Evolutionary conservation across 2,113 vertebrate genomes (phyloP).

Genomic region (Tachycineta bicolor): DNA sequence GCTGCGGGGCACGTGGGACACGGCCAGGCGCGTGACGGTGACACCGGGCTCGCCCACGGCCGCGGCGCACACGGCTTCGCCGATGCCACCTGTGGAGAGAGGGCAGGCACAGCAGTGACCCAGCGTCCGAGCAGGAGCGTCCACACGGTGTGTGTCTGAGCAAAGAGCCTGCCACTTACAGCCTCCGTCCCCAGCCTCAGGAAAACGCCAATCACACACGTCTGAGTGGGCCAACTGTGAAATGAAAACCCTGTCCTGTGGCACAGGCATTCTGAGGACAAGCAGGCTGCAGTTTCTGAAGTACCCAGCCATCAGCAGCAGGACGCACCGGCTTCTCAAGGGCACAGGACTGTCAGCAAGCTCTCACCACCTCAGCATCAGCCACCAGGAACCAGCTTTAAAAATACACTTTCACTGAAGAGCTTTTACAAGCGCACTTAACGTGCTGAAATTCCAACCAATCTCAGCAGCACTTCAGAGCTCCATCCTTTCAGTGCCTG

Average conservation of each 20-base stretch:
- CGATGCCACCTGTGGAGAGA: conserved; percentile 83
- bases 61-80: conserved; percentile 84
- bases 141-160: fast-evolving
- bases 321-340: neutral
- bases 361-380: neutral
- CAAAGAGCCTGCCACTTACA: neutral
- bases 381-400: neutral
- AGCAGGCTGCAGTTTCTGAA: neutral
- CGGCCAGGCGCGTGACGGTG: conserved; percentile 83
- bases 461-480: neutral
- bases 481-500: neutral
- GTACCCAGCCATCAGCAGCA: neutral
- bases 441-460: neutral
- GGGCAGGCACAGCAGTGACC: fast-evolving
- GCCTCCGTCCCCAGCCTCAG: neutral
- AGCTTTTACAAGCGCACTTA: neutral
- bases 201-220: neutral
- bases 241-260: neutral
- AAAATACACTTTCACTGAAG: neutral
- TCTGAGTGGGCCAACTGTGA: neutral
- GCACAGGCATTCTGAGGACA: neutral
- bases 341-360: neutral
- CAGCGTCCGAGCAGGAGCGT: fast-evolving
- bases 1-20: conserved; percentile 84
- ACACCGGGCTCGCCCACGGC: conserved; percentile 84